Base-by-base conservation (phyloP, 2,888 invertebrate species). In the Gymnocheta viridis region DNA sequence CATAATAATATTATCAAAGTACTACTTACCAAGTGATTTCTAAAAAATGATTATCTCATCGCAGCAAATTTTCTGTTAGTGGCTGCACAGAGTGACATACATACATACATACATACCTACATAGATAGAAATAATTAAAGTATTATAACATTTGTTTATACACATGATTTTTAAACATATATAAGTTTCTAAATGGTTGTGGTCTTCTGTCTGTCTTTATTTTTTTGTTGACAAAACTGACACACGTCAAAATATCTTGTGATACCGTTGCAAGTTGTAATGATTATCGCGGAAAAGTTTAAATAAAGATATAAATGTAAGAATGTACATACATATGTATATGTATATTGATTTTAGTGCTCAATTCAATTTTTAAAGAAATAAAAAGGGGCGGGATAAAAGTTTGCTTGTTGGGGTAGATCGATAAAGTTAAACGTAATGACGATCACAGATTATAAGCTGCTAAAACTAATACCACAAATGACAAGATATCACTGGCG, bases 401-500 rank as follows among this genome's bases (percentile, higher is more conserved):
- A 35, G 14, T 4, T 49, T 44, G 51, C 19, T 73, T 69, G 67
- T 84, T 81, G 80, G 77, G 69, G 81, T 81, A 56, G 76, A 58
- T 56, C 70, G 32, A 17, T 54, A 35, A 14, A 49, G n/a, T 49
- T 6, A 76, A 70, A 22, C 14, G 22, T 67, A 35, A 24, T 38
- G 22, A 79, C 73, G 73, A 79, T 82, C 69, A 69, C 60, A 24
- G 72, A 69, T 80, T 72, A 66, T 67, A 80, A 77, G 72, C 82
- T 78, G 60, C 58, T 70, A 73, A 89, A 90, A 89, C 88, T 87
- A 88, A 89, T 88, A 89, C 87, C 87, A 89, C 88, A 88, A 87
- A 87, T 77, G 88, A 86, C 44, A 27, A 87, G 90, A 91, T 91
- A 91, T 87, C 87, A 81, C 73, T 91, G 90, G 90, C 90, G 90